Evolutionary conservation across 2,888 invertebrate species (phyloP), one percentile per base, ranked within the genome.

Genomic region (Tupiocoris notatus): DNA sequence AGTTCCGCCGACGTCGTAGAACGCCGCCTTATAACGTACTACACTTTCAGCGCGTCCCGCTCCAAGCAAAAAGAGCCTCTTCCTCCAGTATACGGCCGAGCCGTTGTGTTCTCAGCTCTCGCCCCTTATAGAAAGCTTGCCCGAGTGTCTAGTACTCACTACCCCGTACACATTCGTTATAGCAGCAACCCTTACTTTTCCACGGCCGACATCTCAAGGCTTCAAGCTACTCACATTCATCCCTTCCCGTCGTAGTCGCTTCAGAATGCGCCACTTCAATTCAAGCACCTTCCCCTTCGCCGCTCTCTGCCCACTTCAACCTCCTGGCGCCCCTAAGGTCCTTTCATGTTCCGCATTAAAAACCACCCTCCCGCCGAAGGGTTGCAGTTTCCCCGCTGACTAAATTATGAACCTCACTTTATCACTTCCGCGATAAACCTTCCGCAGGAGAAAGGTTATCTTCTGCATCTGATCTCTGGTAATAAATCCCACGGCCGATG

Each of bases 1-100:
- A 67, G 67, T 57, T 67, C 67, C 67, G 54, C 65, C 54, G 54
- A 65, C 65, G 65, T 59, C 12, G 39, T n/a, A n/a, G n/a, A n/a
- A n/a, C n/a, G n/a, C n/a, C n/a, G 39, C 39, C 39, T 39, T 39
- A 39, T 39, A 39, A 39, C 39, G 39, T 39, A 39, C 39, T 39
- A 39, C 39, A 39, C 39, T 39, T 39, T 39, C 39, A 39, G 39
- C 12, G 3, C n/a, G n/a, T n/a, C n/a, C n/a, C n/a, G n/a, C 39
- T 12, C 39, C 39, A 7, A 56, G 57, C 12, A 3, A 57, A 22
- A 22, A n/a, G 24, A 57, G 22, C 39, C 20, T 54, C 67, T 56
- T 21, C 18, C 21, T 17, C 65, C 20, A 2, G 17, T 56, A n/a
- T 17, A 9, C 39, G 54, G 9, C 56, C 17, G 20, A 39, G n/a